Base-by-base conservation (phyloP, 2,113 vertebrate species). In the Sphaerodactylus townsendi region DNA sequence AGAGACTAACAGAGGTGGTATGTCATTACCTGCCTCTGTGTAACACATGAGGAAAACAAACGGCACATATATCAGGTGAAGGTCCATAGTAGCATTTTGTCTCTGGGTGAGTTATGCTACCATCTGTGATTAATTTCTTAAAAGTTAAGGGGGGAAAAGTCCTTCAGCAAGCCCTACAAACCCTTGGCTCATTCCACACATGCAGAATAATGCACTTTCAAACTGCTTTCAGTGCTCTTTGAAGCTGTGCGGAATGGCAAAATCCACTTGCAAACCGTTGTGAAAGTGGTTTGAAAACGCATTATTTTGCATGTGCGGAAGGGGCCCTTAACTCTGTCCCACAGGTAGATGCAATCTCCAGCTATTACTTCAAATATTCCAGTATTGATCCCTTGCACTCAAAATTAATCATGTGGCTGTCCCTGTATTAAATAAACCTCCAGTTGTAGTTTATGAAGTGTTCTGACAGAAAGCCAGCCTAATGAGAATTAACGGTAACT, bases 381-480 rank as follows among this genome's bases (percentile, higher is more conserved):
- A 82, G 17, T 2, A 33, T 19, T 81, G 66, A 71, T 35, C 39
- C 7, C 41, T 13, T n/a, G 39, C 10, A 23, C 77, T 46, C 66
- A 69, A 50, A 50, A 50, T 37, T 39, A 25, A 11, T 50, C 25
- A 69, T 19, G 46, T 39, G 62, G 11, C 46, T 79, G 15, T 17
- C 53, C 78, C 37, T 82, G 79, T 35, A 41, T 62, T 23, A 77
- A 30, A 50, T 0, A 0, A 0, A 0, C 1, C 19, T 44, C 76
- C 77, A 56, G 10, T 8, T n/a, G 23, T 30, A 53, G 62, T 9
- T 3, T 68, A 35, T n/a, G 28, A 76, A 48, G 33, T 28, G 64
- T 2, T 10, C 8, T 28, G 59, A 82, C 8, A 59, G 78, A 72
- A 37, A 72, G 80, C 64, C 70, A 87, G 64, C 56, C 39, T 37